These are phyloP conservation scores for Philereme transversata DNA, from an alignment of 2,888 invertebrate genomes.

Conservation along the genomic window DNA sequence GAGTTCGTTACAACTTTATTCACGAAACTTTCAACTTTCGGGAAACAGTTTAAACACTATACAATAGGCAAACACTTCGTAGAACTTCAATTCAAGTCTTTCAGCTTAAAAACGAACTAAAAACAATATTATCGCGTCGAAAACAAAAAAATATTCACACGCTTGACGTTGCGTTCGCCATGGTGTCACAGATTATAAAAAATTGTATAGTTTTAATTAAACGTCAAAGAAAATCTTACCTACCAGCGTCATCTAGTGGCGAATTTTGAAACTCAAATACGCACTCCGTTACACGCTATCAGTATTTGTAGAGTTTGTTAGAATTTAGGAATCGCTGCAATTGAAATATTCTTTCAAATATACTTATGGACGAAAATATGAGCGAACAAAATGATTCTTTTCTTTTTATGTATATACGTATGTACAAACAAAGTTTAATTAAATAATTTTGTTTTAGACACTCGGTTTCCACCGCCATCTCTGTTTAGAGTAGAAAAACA, in stretches of 20 bases:
- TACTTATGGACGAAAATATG: too few species aligned
- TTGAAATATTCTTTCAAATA: too few species aligned
- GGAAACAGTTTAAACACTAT: slow-evolving; percentile 58
- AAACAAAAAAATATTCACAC: slow-evolving; percentile 78
- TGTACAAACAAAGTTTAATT: too few species aligned
- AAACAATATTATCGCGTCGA: slow-evolving; percentile 72
- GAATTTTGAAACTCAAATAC: slow-evolving; percentile 34
- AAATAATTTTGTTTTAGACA: too few species aligned
- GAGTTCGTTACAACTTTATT: slow-evolving; percentile 81
- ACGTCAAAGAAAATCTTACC: too few species aligned
- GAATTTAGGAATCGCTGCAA: too few species aligned
- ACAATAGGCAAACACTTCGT: slow-evolving; percentile 58
- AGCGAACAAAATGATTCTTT: too few species aligned
- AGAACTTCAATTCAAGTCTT: slow-evolving; percentile 63
- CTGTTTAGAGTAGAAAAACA: too few species aligned
- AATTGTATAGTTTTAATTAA: too few species aligned
- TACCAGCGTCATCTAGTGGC: slow-evolving; percentile 56
- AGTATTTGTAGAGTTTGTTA: too few species aligned
- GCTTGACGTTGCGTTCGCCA: slow-evolving; percentile 78
- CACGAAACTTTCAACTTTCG: slow-evolving; percentile 74
- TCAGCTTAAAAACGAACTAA: slow-evolving; percentile 70
- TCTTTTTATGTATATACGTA: too few species aligned
- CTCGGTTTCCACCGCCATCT: too few species aligned
- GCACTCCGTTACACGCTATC: slow-evolving; percentile 42
- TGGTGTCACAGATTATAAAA: slow-evolving; percentile 61